Evolutionary conservation across 2,888 invertebrate genomes (phyloP).

Genomic region (Marronus borbonicus): DNA sequence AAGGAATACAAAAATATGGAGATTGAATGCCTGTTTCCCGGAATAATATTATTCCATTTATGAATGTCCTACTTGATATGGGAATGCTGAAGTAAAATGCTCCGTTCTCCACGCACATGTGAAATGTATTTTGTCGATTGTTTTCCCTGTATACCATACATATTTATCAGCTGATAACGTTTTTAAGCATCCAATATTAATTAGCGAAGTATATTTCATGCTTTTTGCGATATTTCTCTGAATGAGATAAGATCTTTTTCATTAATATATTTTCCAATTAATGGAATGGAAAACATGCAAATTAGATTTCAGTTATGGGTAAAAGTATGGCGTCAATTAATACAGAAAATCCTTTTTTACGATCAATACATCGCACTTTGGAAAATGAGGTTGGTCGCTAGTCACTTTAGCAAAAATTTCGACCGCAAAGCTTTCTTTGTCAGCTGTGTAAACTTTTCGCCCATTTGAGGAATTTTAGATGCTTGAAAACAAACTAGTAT

Average conservation of each 20-base stretch:
- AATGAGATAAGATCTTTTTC: neutral
- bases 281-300: neutral
- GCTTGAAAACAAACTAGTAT: no score
- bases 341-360: no score
- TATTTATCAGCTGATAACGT: constrained; percentile 25
- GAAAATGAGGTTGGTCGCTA: no score
- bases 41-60: constrained; percentile 43
- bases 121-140: constrained; percentile 8
- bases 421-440: no score
- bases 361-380: no score
- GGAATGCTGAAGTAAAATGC: constrained; percentile 32
- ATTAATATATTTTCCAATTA: neutral
- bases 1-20: constrained; percentile 41
- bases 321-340: no score
- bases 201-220: neutral
- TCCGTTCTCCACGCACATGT: constrained; percentile 14
- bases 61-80: constrained; percentile 27
- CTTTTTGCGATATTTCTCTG: neutral
- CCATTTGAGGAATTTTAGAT: no score
- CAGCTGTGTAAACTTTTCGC: no score
- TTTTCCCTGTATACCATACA: constrained; percentile 11
- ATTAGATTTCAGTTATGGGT: neutral
- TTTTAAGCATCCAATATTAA: constrained; percentile 9
- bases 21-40: constrained; percentile 41
- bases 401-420: no score